Percentiles rank a stretch among this genome's conserved stretches.
Conservation (phyloP, 2,797 vertebrate species). For the Tauraco hartlaubi region DNA sequence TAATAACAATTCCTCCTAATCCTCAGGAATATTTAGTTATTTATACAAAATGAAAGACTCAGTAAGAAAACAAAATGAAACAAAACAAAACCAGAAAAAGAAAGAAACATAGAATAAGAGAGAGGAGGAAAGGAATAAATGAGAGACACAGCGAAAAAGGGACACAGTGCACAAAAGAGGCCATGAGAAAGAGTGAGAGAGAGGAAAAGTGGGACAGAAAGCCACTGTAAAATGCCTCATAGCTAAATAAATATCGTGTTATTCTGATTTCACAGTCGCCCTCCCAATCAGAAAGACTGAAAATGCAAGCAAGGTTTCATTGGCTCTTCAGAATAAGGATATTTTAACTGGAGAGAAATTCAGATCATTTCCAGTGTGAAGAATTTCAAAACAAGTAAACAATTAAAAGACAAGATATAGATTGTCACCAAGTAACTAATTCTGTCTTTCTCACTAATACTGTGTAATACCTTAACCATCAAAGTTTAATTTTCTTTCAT, state of each 20-base stretch:
- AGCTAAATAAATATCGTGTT: not conserved
- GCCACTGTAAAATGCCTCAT: not conserved
- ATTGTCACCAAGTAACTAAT: not conserved
- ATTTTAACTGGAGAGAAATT: not conserved
- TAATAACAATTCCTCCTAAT: not conserved
- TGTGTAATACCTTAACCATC: not conserved
- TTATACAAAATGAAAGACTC: not conserved
- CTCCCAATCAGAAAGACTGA: not conserved
- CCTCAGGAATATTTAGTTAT: not conserved
- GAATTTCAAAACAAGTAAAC: not conserved
- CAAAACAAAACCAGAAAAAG: not conserved
- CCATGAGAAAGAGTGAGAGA: not conserved
- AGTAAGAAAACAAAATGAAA: not conserved
- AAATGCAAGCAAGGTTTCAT: not conserved
- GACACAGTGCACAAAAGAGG: not conserved
- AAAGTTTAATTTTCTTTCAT: not conserved
- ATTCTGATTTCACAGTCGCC: not conserved
- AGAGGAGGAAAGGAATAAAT: not conserved
- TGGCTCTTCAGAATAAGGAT: not conserved
- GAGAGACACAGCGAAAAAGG: not conserved
- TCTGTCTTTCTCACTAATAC: not conserved
- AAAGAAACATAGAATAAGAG: not conserved
- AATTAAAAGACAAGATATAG: not conserved
- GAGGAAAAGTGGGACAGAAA: not conserved
- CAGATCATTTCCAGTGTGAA: not conserved